A percentile compares a stretch with the other conserved stretches of the same genome.
Conservation (phyloP, 2,888 invertebrate species). For the Hydraecia micacea region DNA sequence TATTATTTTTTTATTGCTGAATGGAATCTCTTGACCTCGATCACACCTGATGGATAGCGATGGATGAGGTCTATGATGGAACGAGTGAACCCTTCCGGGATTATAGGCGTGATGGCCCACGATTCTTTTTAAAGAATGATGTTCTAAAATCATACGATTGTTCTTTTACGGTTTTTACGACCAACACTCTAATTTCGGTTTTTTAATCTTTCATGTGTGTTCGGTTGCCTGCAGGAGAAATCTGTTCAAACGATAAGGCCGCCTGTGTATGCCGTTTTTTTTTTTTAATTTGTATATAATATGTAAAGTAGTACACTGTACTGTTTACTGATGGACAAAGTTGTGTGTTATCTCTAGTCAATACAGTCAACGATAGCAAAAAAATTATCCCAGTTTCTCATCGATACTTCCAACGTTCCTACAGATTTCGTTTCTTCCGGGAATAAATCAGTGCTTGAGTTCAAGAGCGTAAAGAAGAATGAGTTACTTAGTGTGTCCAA, state of each 20-base stretch:
- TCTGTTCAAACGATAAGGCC: no score
- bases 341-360: background rate
- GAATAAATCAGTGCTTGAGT: conserved; percentile 8
- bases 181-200: background rate
- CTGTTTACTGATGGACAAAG: background rate
- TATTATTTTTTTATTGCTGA: background rate
- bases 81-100: no score
- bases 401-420: background rate
- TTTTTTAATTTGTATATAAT: background rate
- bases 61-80: no score
- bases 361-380: background rate
- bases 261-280: background rate
- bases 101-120: no score
- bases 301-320: no score
- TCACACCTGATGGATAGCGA: no score
- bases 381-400: background rate
- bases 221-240: no score
- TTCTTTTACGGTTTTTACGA: background rate
- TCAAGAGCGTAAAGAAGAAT: background rate
- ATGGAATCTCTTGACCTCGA: no score
- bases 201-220: background rate
- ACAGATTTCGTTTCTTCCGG: conserved; percentile 7
- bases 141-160: no score
- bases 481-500: background rate
- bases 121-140: no score